These are phyloP conservation scores for Ypsolopha sequella DNA, from an alignment of 2,888 invertebrate species.

Conservation along the genomic window DNA sequence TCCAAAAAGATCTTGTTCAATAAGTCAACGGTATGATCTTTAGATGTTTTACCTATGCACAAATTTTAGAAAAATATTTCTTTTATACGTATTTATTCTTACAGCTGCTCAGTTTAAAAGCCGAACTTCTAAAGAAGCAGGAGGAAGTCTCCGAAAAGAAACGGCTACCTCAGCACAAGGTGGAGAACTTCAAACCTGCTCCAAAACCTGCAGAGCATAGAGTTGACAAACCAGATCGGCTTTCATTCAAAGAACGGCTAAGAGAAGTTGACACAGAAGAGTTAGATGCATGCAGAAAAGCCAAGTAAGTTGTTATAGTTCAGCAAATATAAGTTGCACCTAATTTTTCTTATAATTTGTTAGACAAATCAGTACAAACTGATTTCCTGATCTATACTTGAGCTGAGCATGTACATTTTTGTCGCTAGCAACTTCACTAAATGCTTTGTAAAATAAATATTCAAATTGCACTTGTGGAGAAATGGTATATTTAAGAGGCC, in stretches of 20 bases:
- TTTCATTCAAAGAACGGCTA: constrained; percentile 40
- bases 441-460: no score
- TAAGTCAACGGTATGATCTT: constrained; percentile 62
- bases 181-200: constrained; percentile 60
- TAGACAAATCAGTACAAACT: no score
- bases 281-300: constrained; percentile 54
- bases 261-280: constrained; percentile 50
- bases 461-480: no score
- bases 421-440: no score
- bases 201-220: constrained; percentile 47
- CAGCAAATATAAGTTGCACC: no score
- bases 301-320: constrained; percentile 32
- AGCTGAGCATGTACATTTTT: no score
- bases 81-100: constrained; percentile 9
- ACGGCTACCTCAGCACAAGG: constrained; percentile 58
- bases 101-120: constrained; percentile 85
- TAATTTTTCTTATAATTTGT: no score
- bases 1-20: constrained; percentile 62
- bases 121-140: constrained; percentile 89
- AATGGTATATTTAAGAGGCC: no score
- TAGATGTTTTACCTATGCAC: not conserved
- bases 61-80: not conserved
- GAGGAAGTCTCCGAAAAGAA: constrained; percentile 82
- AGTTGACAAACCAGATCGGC: constrained; percentile 35
- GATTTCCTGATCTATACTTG: no score